Conservation (phyloP, 1,140 invertebrate genomes). For the Lamellibrachia luymesi region DNA sequence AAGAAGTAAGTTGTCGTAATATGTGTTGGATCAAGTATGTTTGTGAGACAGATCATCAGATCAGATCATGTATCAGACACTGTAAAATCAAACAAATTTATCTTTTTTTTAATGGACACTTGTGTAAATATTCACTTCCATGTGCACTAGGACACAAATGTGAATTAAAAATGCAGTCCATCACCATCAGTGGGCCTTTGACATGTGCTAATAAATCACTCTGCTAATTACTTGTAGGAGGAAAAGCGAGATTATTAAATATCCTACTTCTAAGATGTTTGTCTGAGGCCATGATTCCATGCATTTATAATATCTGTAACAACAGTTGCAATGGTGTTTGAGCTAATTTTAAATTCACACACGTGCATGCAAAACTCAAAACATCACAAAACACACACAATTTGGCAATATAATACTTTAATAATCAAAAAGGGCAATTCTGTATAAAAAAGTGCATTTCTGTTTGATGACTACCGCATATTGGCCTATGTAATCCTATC, state of each 20-base stretch:
- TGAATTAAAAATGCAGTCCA: neutral
- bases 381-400: no score
- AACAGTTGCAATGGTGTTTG: constrained; percentile 20
- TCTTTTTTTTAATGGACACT: no score
- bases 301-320: constrained; percentile 10
- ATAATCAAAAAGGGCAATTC: no score
- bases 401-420: no score
- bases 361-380: no score
- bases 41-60: neutral
- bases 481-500: no score
- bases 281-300: neutral
- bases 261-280: neutral
- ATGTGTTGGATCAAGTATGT: neutral
- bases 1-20: constrained; percentile 48
- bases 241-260: neutral
- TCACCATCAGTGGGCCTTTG: neutral
- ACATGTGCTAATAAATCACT: neutral
- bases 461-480: no score
- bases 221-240: neutral
- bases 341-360: constrained; percentile 22
- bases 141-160: neutral
- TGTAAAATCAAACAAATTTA: no score
- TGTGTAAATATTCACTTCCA: no score
- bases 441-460: no score
- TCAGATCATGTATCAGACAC: no score